A percentile compares a stretch with the other conserved stretches of the same genome.
Evolutionary conservation across 2,113 vertebrate genomes (phyloP).

Genomic region (Psilopogon haemacephalus): DNA sequence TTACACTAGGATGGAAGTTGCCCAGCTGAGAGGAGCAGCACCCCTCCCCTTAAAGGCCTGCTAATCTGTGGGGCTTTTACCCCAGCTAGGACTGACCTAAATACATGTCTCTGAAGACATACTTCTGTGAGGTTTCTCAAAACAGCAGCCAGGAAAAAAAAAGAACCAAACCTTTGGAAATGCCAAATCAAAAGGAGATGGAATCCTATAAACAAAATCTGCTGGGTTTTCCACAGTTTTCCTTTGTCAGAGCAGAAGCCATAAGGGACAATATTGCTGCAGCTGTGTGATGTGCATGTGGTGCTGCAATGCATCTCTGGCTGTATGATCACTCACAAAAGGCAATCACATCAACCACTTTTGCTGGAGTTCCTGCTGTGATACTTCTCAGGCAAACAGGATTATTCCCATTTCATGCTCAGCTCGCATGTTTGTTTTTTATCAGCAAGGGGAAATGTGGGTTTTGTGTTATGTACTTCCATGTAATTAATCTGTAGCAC

Average conservation of each 20-base stretch:
- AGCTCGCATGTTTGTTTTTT: background rate
- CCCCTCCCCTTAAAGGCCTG: accelerated
- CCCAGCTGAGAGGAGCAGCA: accelerated
- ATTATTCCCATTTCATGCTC: background rate
- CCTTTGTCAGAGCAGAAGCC: background rate
- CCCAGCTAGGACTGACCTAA: background rate
- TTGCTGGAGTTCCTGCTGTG: background rate
- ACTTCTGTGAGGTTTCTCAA: background rate
- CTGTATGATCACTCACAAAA: accelerated
- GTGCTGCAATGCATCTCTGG: background rate
- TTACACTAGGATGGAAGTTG: background rate
- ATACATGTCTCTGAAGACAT: background rate
- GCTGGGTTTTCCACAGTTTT: background rate
- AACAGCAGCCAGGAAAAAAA: background rate
- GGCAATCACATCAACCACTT: background rate
- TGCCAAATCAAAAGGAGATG: background rate
- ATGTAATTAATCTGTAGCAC: slow-evolving; percentile 30
- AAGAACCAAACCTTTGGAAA: background rate
- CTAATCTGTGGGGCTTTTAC: background rate
- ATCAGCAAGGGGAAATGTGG: background rate
- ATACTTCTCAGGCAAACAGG: background rate
- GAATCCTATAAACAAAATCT: background rate
- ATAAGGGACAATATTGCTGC: background rate
- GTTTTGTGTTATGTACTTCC: background rate
- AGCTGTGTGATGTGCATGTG: accelerated